Base-by-base conservation (phyloP, 2,888 invertebrate genomes). In the Eilema griseolum region DNA sequence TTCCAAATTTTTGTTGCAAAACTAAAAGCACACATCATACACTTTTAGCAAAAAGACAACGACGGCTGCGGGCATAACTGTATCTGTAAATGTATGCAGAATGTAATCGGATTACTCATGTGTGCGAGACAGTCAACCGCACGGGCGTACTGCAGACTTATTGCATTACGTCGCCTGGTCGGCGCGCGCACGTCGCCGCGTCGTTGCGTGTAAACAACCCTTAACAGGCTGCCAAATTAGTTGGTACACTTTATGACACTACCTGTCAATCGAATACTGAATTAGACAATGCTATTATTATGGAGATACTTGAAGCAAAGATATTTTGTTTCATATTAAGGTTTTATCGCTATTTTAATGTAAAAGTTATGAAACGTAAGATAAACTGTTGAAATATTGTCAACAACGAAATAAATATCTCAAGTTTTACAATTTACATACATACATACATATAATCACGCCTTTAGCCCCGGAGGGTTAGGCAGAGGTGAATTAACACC, bases 181-280 rank as follows among this genome's bases (percentile, higher is more conserved):
- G 33, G 46, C 61, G 33, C 64, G 52, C 52, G 52, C 52, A 65
- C 59, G 59, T 70, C 67, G 33, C 33, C 33, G 33, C 59, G 59
- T 70, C 67, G 67, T 72, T 69, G 68, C 61, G 71, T 74, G 72
- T 67, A 74, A 65, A 70, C 77, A 71, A 57, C 72, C 67, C 72
- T 69, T 78, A 71, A 74, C 74, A 70, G 72, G 46, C 70, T 62
- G 71, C 67, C 70, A 79, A 83, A 82, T 83, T 76, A 81, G 70
- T 74, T 74, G 68, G 61, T 66, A 63, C 63, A 65, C 70, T 75
- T 69, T 72, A 66, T 74, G 69, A 70, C 70, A 56, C 61, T 67
- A 66, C 33, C 23, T 61, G 56, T 69, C 74, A 63, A 83, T 68
- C 70, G 33, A 71, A 74, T 68, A 68, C 69, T 71, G 52, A 73